Conservation (phyloP, 2,113 vertebrate genomes). For the Triplophysa siluroides region DNA sequence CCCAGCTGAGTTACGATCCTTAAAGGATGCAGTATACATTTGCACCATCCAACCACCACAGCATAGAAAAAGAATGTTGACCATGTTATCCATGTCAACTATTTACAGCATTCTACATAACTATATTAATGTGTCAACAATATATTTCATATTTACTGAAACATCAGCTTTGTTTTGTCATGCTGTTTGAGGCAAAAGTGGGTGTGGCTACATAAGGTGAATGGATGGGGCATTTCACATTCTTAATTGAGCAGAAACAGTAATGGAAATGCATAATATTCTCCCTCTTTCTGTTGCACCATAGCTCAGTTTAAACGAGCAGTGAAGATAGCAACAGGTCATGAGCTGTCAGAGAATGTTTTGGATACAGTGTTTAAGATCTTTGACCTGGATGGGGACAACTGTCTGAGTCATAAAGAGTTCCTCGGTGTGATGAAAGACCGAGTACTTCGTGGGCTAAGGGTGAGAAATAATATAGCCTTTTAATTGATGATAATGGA, state of each 20-base stretch:
- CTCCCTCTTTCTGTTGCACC: constrained; percentile 47
- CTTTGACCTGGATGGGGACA: constrained; percentile 93
- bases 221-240: not conserved
- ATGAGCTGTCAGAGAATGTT: constrained; percentile 90
- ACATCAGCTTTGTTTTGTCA: no score
- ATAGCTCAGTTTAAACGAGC: constrained; percentile 93
- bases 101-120: no score
- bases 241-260: not conserved
- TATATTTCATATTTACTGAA: no score
- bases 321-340: constrained; percentile 91
- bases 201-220: no score
- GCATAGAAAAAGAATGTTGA: no score
- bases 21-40: no score
- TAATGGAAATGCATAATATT: not conserved
- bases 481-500: not conserved
- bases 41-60: no score
- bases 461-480: constrained; percentile 72
- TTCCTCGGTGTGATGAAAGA: constrained; percentile 91
- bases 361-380: constrained; percentile 96
- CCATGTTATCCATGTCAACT: no score
- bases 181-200: no score
- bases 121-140: no score
- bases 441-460: constrained; percentile 89
- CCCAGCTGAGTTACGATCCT: no score
- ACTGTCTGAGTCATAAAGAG: constrained; percentile 91